phyloP scores from a whole-genome alignment of 2,888 invertebrate species.

The Eucriotettix oculatus region DNA sequence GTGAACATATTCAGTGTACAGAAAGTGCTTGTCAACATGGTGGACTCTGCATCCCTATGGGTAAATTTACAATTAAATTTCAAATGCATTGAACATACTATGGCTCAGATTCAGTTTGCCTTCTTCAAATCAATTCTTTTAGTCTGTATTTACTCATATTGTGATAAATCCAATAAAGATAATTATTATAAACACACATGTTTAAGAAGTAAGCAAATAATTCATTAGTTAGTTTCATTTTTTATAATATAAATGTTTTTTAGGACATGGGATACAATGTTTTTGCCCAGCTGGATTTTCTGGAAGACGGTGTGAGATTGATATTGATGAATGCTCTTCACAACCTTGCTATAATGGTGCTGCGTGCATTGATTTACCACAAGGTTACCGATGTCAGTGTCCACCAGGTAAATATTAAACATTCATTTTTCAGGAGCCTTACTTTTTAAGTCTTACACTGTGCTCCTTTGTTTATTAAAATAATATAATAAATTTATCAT shows the following conservation, averaged over 20 bases:
- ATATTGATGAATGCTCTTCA: conserved; percentile 88
- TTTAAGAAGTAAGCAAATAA: too few species aligned
- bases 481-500: not conserved
- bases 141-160: too few species aligned
- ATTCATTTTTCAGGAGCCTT: not conserved
- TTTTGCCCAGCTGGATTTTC: conserved; percentile 91
- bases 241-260: conserved; percentile 1
- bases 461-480: too few species aligned
- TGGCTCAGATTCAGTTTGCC: too few species aligned
- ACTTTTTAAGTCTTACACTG: too few species aligned
- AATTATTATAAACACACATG: too few species aligned
- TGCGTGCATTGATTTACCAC: conserved; percentile 78
- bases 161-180: too few species aligned
- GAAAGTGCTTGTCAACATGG: conserved; percentile 82
- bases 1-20: conserved; percentile 71
- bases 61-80: conserved; percentile 14
- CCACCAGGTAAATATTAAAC: conserved; percentile 33
- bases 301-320: conserved; percentile 82
- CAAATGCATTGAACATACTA: too few species aligned
- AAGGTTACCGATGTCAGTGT: conserved; percentile 83
- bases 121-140: too few species aligned
- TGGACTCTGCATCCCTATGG: conserved; percentile 76
- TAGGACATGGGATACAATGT: conserved; percentile 69
- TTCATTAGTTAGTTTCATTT: too few species aligned
- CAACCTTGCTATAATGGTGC: conserved; percentile 89